Conservation (phyloP, 2,797 vertebrate species). For the Tympanoctomys barrerae region DNA sequence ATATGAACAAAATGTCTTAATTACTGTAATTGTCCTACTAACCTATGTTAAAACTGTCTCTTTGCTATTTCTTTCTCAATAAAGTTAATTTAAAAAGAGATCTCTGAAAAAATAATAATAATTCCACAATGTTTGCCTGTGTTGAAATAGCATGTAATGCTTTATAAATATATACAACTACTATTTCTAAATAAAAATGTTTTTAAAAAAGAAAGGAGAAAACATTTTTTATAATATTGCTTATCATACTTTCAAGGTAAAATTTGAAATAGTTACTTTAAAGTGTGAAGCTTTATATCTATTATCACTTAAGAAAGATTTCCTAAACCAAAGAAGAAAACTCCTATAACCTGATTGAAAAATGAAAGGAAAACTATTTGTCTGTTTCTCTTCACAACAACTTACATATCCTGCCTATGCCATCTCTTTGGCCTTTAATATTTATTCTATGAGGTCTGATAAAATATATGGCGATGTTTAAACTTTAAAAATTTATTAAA, state of each 20-base stretch:
- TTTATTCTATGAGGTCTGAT: neutral
- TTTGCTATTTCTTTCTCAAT: too few relatives aligned
- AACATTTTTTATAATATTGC: constrained; percentile 55
- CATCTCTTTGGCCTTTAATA: constrained; percentile 54
- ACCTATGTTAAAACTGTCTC: too few relatives aligned
- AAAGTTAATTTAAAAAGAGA: too few relatives aligned
- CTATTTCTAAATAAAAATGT: neutral
- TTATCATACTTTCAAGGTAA: constrained; percentile 62
- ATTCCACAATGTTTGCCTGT: neutral
- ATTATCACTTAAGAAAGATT: constrained; percentile 35
- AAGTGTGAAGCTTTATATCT: constrained; percentile 36
- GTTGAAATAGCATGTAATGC: neutral
- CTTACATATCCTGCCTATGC: neutral
- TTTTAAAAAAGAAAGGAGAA: constrained; percentile 5
- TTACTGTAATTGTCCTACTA: too few relatives aligned
- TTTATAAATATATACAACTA: neutral
- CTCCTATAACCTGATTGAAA: constrained; percentile 54
- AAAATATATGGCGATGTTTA: neutral
- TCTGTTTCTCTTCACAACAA: constrained; percentile 28
- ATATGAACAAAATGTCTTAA: constrained; percentile 1
- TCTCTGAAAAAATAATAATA: neutral
- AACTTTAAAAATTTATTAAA: neutral
- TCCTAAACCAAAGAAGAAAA: constrained; percentile 56
- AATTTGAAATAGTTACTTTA: constrained; percentile 54
- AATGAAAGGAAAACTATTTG: constrained; percentile 51